phyloP scores from a whole-genome alignment of 2,113 vertebrate genomes.

The Mustela lutreola region DNA sequence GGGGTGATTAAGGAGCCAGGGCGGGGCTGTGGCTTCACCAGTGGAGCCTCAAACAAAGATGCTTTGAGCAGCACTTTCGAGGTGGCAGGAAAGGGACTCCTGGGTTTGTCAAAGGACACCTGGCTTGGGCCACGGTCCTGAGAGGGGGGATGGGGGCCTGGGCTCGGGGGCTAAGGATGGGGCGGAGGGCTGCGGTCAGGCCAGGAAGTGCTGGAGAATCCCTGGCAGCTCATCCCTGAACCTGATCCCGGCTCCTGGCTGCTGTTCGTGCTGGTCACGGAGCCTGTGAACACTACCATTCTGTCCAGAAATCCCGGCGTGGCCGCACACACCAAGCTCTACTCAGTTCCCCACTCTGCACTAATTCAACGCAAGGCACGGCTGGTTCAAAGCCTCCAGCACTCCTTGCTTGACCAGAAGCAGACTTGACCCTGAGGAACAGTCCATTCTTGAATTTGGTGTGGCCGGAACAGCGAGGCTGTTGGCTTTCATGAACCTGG shows the following conservation, averaged over 20 bases:
- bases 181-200: not conserved
- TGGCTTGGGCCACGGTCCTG: not conserved
- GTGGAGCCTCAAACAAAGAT: constrained; percentile 72
- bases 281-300: constrained; percentile 8
- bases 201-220: not conserved
- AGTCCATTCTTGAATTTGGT: not conserved
- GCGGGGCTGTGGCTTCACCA: constrained; percentile 13
- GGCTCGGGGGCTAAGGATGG: not conserved
- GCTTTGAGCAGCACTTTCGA: constrained; percentile 58
- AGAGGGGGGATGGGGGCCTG: not conserved
- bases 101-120: not conserved
- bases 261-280: not conserved
- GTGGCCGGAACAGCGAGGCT: not conserved
- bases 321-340: not conserved
- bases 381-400: not conserved
- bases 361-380: not conserved
- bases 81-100: constrained; percentile 12
- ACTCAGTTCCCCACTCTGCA: not conserved
- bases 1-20: constrained; percentile 48
- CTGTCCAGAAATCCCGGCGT: not conserved
- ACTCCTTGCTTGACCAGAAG: not conserved
- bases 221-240: constrained; percentile 44
- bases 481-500: not conserved
- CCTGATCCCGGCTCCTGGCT: not conserved
- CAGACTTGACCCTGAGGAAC: not conserved